Percentiles rank a stretch among this genome's conserved stretches.
Evolutionary conservation across 2,888 invertebrate genomes (phyloP).

Genomic region (Clostera curtula): DNA sequence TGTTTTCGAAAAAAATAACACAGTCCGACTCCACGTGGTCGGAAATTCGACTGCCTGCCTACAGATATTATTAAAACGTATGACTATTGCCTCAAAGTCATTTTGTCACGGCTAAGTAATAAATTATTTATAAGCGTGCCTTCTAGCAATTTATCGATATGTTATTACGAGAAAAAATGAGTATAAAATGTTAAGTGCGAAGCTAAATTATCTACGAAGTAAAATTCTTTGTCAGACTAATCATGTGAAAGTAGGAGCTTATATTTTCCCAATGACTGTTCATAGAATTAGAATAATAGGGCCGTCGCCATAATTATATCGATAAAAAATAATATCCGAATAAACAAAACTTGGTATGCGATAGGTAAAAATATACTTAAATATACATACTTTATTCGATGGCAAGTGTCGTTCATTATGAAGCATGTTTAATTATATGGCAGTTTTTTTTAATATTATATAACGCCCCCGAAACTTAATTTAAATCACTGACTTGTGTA

Average conservation of each 20-base stretch:
- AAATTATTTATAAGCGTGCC: constrained; percentile 25
- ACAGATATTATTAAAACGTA: constrained; percentile 22
- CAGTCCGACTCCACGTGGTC: constrained; percentile 53
- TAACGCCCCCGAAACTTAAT: no score
- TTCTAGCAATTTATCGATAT: constrained; percentile 22
- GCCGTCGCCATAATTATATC: no score
- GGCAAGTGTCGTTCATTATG: no score
- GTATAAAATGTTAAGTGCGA: constrained; percentile 34
- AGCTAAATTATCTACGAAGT: constrained; percentile 7
- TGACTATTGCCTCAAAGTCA: constrained; percentile 20
- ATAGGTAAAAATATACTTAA: no score
- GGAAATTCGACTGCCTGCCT: constrained; percentile 41
- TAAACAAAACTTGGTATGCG: no score
- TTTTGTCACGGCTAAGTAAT: constrained; percentile 26
- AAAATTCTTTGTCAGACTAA: constrained; percentile 23
- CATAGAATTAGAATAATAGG: constrained; percentile 47
- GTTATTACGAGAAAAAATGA: constrained; percentile 23
- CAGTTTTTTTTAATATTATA: no score
- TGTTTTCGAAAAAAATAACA: constrained; percentile 27
- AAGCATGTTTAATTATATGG: no score
- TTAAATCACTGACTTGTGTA: no score
- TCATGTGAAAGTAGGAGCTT: constrained; percentile 63
- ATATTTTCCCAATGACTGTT: constrained; percentile 54
- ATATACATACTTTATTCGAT: no score
- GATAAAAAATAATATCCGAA: constrained; percentile 6